phyloP scores from a whole-genome alignment of 2,113 vertebrate species.

The Toxostoma redivivum region DNA sequence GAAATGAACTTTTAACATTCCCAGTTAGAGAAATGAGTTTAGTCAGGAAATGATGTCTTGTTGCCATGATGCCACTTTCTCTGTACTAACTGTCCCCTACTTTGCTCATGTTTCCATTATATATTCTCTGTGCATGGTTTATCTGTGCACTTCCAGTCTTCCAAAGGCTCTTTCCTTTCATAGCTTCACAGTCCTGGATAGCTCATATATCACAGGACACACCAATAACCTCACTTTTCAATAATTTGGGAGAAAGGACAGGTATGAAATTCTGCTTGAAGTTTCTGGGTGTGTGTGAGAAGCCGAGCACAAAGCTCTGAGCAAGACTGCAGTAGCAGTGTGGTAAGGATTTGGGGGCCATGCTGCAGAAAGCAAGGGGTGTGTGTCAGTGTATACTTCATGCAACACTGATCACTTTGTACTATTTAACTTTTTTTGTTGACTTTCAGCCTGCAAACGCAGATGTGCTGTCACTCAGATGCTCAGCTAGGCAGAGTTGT shows the following conservation, averaged over 20 bases:
- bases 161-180: not conserved
- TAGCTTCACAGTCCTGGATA: not conserved
- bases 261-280: not conserved
- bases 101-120: not conserved
- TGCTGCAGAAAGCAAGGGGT: not conserved
- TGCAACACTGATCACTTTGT: not conserved
- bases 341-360: not conserved
- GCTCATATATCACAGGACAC: not conserved
- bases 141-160: not conserved
- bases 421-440: not conserved
- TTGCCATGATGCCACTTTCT: not conserved
- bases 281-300: not conserved
- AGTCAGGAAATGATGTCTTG: not conserved
- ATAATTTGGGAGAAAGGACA: not conserved
- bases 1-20: not conserved
- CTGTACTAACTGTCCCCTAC: not conserved
- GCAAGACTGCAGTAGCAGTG: not conserved
- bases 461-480: constrained; percentile 2
- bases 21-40: not conserved
- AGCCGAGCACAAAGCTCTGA: not conserved
- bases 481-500: not conserved
- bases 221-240: not conserved
- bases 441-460: not conserved
- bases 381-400: not conserved
- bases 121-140: not conserved